Base-by-base conservation (phyloP, 2,113 vertebrate species). In the Dascyllus trimaculatus region DNA sequence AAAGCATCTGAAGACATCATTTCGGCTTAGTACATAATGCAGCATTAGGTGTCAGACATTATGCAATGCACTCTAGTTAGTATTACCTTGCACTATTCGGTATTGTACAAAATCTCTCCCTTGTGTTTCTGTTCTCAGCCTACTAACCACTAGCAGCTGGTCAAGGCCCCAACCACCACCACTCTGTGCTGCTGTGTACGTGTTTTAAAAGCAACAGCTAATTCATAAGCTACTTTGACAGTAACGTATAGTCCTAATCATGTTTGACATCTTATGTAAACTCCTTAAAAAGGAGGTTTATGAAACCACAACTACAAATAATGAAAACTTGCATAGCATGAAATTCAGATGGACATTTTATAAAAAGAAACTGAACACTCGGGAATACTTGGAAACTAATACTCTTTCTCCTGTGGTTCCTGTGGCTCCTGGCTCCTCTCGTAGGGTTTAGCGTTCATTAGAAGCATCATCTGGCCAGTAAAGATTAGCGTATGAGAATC, bases 11-110 rank as follows among this genome's bases (percentile, higher is more conserved):
- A 65, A 45, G 32, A 71, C 5, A 54, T 60, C 49, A 57, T 49
- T 17, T 29, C 4, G 9, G n/a, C n/a, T 5, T 38, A 40, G 46
- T 46, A 48, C 0, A 24, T 57, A 58, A 64, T 45, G 35, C 10
- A 43, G 11, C 38, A 57, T 6, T 62, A 25, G 51, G 26, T 71
- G 53, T 53, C 11, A 73, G 51, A 71, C 56, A 59, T 64, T 40
- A 45, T 52, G 32, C 52, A n/a, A 75, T 46, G 19, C 15, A n/a
- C 49, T 45, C 18, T 45, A 49, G 67, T 53, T 58, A 48, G 54
- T 58, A 13, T 21, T 25, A 5, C 15, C 51, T 4, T 21, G 2
- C 40, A 43, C 13, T 15, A 43, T 43, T 32, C 40, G 25, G 11
- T 11, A 65, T 6, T 43, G 51, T 40, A 18, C 29, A 56, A 14